Evolutionary conservation across 2,113 vertebrate genomes (phyloP).

Genomic region (Sceloporus undulatus): DNA sequence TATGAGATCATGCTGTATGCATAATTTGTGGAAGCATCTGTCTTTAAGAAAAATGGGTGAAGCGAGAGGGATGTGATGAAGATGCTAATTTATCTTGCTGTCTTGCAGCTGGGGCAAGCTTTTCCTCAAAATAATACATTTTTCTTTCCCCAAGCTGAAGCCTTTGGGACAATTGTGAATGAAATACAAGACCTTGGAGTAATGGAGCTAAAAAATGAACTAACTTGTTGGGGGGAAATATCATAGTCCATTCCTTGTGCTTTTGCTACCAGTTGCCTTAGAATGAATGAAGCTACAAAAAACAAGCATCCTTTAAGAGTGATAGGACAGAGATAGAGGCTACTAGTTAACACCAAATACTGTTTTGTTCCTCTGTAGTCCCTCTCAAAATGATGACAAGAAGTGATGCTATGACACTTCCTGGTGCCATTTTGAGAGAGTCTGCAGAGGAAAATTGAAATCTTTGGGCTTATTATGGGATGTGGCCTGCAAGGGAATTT

Average conservation of each 20-base stretch:
- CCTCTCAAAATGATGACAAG: too few species aligned
- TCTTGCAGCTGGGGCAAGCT: neutral
- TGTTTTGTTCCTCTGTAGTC: too few species aligned
- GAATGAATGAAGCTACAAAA: constrained; percentile 42
- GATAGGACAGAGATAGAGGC: neutral
- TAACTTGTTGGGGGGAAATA: neutral
- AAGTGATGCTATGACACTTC: too few species aligned
- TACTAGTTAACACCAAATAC: too few species aligned
- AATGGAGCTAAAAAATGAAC: neutral
- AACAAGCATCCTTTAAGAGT: constrained; percentile 42
- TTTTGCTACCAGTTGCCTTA: constrained; percentile 22
- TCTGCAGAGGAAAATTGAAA: too few species aligned
- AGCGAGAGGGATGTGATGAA: neutral
- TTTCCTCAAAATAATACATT: neutral
- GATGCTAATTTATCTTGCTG: neutral
- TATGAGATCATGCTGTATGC: neutral
- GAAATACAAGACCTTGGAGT: neutral
- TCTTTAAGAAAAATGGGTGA: neutral
- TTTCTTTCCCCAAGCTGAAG: neutral
- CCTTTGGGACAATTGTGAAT: neutral
- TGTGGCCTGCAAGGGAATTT: too few species aligned
- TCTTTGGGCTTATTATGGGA: too few species aligned
- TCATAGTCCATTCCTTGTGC: neutral
- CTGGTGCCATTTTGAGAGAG: too few species aligned
- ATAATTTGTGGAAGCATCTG: neutral